These are phyloP conservation scores for Micrasema minimum DNA, from an alignment of 1,140 invertebrate species.

Conservation along the genomic window DNA sequence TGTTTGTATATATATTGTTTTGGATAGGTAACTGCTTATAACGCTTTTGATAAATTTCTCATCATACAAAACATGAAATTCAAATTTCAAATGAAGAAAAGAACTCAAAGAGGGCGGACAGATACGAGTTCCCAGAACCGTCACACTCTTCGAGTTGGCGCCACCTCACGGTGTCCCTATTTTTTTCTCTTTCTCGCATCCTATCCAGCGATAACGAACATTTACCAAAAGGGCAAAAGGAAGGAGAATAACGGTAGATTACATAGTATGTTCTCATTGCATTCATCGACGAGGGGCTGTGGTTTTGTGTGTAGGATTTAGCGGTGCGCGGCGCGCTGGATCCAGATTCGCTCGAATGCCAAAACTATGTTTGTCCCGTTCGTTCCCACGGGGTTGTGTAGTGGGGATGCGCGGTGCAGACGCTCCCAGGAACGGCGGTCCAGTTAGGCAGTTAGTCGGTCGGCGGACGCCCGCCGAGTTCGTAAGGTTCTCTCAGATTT, in stretches of 20 bases:
- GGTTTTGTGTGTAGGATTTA: not conserved
- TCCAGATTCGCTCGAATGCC: not conserved
- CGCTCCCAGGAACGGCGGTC: conserved; percentile 37
- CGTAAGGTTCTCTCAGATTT: conserved; percentile 15
- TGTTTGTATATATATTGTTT: too few relatives aligned
- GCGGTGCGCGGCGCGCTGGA: not conserved
- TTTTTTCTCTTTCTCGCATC: conserved; percentile 22
- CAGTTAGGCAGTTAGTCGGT: conserved; percentile 53
- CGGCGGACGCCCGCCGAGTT: conserved; percentile 44
- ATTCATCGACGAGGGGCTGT: not conserved
- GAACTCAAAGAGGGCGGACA: conserved; percentile 39
- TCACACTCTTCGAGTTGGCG: conserved; percentile 33
- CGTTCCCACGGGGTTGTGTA: conserved; percentile 55
- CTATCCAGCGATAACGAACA: not conserved
- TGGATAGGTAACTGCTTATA: too few relatives aligned
- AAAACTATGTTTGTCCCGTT: conserved; percentile 55
- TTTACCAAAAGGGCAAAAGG: not conserved
- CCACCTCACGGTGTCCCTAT: conserved; percentile 40
- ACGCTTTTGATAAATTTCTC: not conserved
- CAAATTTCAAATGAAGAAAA: conserved; percentile 29
- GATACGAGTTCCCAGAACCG: conserved; percentile 24
- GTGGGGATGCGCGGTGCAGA: conserved; percentile 36
- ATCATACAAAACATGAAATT: conserved; percentile 15
- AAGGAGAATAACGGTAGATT: too few relatives aligned
- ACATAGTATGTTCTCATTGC: too few relatives aligned